phyloP scores from a whole-genome alignment of 2,888 invertebrate genomes.

The Stenchaetothrips biformis region DNA sequence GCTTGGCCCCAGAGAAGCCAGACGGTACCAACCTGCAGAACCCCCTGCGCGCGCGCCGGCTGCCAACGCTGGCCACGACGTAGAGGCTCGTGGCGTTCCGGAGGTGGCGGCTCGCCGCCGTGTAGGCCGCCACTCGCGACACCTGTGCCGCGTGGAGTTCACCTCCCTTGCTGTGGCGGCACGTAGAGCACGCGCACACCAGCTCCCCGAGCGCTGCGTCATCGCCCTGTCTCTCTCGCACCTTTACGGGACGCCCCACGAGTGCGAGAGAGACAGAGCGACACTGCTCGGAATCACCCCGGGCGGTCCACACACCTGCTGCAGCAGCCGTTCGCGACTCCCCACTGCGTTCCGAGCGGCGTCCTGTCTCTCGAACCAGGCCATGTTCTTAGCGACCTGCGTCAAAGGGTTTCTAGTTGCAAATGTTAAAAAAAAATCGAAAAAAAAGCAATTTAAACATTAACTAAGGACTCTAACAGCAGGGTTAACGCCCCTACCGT shows the following conservation, averaged over 20 bases:
- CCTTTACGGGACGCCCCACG: no score
- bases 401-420: no score
- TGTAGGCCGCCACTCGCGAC: not conserved
- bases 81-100: not conserved
- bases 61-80: not conserved
- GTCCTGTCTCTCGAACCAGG: constrained; percentile 4
- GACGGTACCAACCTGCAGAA: not conserved
- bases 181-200: no score
- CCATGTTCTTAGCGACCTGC: not conserved
- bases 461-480: no score
- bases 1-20: not conserved
- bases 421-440: no score
- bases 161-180: no score
- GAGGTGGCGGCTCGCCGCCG: not conserved
- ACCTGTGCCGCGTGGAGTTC: not conserved
- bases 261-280: no score
- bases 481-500: not conserved
- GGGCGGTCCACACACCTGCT: not conserved
- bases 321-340: not conserved
- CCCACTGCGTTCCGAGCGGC: not conserved
- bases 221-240: no score
- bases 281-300: no score
- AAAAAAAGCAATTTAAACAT: no score
- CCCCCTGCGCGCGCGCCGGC: not conserved
- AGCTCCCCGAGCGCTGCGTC: no score